These are phyloP conservation scores for Tamandua tetradactyla DNA, from an alignment of 2,797 vertebrate species.

Conservation along the genomic window DNA sequence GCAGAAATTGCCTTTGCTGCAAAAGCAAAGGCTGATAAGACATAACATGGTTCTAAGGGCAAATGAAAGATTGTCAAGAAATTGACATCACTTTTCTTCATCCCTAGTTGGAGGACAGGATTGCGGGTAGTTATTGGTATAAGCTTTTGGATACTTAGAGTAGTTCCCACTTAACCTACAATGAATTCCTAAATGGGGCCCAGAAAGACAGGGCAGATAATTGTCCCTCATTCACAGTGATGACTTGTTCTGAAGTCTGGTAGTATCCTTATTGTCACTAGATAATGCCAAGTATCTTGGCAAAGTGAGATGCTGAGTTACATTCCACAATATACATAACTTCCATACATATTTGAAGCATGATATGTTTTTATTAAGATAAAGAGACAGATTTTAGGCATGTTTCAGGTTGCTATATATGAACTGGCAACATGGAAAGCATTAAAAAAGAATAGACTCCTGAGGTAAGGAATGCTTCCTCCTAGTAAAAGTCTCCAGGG, in stretches of 20 bases:
- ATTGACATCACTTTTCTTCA: not conserved
- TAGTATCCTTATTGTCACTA: not conserved
- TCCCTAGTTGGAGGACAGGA: not conserved
- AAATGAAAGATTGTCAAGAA: not conserved
- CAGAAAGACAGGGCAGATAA: not conserved
- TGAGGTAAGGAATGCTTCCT: not conserved
- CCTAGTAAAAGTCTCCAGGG: not conserved
- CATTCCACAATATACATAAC: not conserved
- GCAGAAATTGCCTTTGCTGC: constrained; percentile 29
- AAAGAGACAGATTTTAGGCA: not conserved
- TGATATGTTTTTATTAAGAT: not conserved
- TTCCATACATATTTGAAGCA: not conserved
- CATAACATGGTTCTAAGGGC: not conserved
- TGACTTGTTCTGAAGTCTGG: not conserved
- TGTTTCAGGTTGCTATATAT: not conserved
- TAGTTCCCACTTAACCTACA: not conserved
- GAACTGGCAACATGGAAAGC: not conserved
- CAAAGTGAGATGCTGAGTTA: not conserved
- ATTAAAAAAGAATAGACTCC: not conserved
- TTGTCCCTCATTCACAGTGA: not conserved
- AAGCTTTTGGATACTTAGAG: not conserved
- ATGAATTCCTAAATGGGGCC: not conserved
- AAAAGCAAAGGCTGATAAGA: constrained; percentile 35
- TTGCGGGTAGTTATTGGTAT: not conserved
- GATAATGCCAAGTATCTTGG: not conserved